Conservation (phyloP, 2,797 vertebrate genomes). For the Sphenopsis melanotis region DNA sequence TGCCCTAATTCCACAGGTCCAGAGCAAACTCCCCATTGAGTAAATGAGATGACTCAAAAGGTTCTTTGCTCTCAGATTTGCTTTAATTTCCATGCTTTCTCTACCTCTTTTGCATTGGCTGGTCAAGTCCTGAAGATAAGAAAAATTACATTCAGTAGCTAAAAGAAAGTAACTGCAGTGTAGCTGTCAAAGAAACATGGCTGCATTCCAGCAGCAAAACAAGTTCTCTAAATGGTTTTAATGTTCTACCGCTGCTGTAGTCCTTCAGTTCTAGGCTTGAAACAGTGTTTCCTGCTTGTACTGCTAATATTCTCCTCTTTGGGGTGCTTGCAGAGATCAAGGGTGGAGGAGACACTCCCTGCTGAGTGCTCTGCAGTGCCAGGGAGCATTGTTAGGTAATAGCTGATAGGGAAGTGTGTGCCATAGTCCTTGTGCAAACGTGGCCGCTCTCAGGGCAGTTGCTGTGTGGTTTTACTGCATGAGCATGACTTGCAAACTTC, state of each 20-base stretch:
- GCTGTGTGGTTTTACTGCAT: background rate
- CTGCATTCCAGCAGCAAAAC: background rate
- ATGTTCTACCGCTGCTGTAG: background rate
- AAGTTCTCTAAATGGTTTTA: background rate
- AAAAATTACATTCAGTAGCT: background rate
- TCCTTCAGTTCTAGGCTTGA: background rate
- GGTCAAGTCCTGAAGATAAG: background rate
- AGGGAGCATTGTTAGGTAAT: background rate
- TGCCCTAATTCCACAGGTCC: background rate
- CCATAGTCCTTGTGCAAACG: background rate
- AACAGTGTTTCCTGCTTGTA: background rate
- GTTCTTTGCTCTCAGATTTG: background rate
- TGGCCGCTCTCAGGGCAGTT: background rate
- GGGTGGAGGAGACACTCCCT: background rate
- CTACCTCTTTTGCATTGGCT: background rate
- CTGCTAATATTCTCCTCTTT: background rate
- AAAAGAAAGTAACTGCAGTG: background rate
- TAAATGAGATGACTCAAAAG: background rate
- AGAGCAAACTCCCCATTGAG: background rate
- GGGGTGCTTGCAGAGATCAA: background rate
- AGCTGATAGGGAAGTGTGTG: background rate
- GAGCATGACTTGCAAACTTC: conserved; percentile 22
- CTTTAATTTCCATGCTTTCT: background rate
- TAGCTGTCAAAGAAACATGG: background rate
- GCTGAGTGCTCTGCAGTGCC: background rate